Evolutionary conservation across 1,140 invertebrate species (phyloP).

Genomic region (Hyposmocoma kahamanoa): DNA sequence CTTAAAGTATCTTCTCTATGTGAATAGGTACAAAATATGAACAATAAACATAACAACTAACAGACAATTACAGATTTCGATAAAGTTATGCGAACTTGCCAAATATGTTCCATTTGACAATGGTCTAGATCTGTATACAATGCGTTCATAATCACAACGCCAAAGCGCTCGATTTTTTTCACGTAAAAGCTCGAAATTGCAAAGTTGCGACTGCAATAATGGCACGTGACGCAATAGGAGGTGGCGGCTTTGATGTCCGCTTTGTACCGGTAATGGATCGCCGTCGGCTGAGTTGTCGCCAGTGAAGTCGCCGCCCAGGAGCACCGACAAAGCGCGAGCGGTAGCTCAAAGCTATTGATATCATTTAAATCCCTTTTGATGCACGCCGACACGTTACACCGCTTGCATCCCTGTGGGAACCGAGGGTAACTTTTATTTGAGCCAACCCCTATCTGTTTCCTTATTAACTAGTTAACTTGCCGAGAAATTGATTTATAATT

Average conservation of each 20-base stretch:
- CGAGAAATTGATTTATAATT: too few relatives aligned
- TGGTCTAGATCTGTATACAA: not conserved
- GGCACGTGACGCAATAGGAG: slow-evolving; percentile 31
- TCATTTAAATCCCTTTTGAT: slow-evolving; percentile 63
- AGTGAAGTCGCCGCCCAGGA: slow-evolving; percentile 35
- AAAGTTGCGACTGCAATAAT: slow-evolving; percentile 11
- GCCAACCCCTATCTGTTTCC: not conserved
- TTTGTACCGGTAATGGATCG: slow-evolving; percentile 47
- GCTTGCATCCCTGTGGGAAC: slow-evolving; percentile 40
- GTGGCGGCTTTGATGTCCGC: slow-evolving; percentile 49
- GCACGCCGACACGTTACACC: slow-evolving; percentile 27
- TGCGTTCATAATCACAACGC: not conserved
- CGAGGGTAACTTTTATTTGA: not conserved
- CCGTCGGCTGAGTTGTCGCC: slow-evolving; percentile 37
- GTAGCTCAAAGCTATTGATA: slow-evolving; percentile 66
- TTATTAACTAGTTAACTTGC: too few relatives aligned
- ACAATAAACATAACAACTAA: too few relatives aligned
- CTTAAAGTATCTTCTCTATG: too few relatives aligned
- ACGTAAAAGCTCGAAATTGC: not conserved
- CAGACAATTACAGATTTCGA: too few relatives aligned
- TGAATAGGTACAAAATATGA: too few relatives aligned
- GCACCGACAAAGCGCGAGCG: slow-evolving; percentile 51
- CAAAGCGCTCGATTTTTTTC: not conserved
- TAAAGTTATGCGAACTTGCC: too few relatives aligned
- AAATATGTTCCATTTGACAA: too few relatives aligned